These are phyloP conservation scores for Lasioglossum villosulum DNA, from an alignment of 2,888 invertebrate species.

Conservation along the genomic window DNA sequence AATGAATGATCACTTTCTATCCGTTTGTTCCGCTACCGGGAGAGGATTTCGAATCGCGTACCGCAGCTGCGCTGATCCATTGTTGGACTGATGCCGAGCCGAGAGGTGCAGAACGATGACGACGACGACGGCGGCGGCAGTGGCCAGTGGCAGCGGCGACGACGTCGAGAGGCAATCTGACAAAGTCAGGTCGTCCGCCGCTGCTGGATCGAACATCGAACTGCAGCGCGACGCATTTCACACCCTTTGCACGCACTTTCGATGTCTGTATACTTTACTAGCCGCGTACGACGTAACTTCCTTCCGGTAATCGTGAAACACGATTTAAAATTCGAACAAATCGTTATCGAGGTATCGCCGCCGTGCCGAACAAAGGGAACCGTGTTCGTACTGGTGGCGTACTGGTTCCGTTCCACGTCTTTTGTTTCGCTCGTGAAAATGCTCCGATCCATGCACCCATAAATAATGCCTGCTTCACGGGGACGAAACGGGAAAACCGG, in stretches of 20 bases:
- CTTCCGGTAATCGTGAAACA: slow-evolving; percentile 44
- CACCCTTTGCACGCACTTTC: slow-evolving; percentile 65
- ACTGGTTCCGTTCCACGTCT: slow-evolving; percentile 30
- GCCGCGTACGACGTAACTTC: slow-evolving; percentile 49
- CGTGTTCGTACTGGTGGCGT: slow-evolving; percentile 19
- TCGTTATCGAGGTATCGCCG: slow-evolving; percentile 40
- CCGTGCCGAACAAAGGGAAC: slow-evolving; percentile 46
- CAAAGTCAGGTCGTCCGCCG: slow-evolving; percentile 60
- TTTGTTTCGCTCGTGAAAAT: slow-evolving; percentile 49
- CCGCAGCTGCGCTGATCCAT: slow-evolving; percentile 54
- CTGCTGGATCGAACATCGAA: slow-evolving; percentile 70
- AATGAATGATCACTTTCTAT: slow-evolving; percentile 42
- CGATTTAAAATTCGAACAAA: slow-evolving; percentile 60
- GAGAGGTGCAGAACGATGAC: slow-evolving; percentile 32
- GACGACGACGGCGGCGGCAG: not conserved
- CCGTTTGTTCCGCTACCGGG: slow-evolving; percentile 51
- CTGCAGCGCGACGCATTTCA: slow-evolving; percentile 71
- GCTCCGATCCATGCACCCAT: slow-evolving; percentile 37
- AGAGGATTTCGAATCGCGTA: slow-evolving; percentile 59
- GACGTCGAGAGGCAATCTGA: slow-evolving; percentile 54
- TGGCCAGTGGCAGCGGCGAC: slow-evolving; percentile 18
- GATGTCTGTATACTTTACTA: slow-evolving; percentile 21
- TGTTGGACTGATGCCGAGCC: slow-evolving; percentile 45
- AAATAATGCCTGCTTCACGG: slow-evolving; percentile 41
- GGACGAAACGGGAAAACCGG: slow-evolving; percentile 42